Conservation (phyloP, 1,140 invertebrate genomes). For the Heliconius congener region DNA sequence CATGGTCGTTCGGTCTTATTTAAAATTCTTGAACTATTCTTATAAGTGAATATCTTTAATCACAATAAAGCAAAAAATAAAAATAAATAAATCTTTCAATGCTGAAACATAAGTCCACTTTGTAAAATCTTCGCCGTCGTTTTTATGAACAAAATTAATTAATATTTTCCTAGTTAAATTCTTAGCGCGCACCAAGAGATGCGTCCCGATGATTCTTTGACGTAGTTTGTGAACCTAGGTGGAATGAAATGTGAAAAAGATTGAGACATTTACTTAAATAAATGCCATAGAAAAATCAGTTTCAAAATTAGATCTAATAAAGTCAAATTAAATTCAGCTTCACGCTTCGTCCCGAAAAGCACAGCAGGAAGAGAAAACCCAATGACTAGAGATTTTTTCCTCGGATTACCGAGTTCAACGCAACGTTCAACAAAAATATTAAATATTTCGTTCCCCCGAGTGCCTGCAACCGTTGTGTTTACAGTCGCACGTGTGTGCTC, state of each 20-base stretch:
- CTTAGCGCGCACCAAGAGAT: constrained; percentile 17
- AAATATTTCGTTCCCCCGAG: too few relatives aligned
- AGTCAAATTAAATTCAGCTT: neutral
- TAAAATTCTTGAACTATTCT: too few relatives aligned
- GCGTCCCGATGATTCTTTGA: constrained; percentile 1
- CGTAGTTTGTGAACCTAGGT: neutral
- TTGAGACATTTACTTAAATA: neutral
- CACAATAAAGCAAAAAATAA: constrained; percentile 10
- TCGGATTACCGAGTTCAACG: too few relatives aligned
- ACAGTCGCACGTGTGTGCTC: too few relatives aligned
- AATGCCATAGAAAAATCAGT: neutral
- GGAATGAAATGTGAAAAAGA: neutral
- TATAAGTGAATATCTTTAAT: neutral
- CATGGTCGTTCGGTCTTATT: too few relatives aligned
- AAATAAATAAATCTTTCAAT: constrained; percentile 21
- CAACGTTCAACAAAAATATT: too few relatives aligned
- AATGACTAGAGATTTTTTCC: too few relatives aligned
- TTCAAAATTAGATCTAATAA: neutral
- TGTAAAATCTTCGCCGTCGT: neutral
- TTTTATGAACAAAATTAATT: constrained; percentile 18
- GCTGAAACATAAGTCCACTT: neutral
- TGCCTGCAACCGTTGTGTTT: too few relatives aligned
- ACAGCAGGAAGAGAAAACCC: too few relatives aligned
- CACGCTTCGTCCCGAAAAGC: too few relatives aligned
- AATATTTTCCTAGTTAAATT: constrained; percentile 20